Evolutionary conservation across 2,888 invertebrate species (phyloP), one percentile per base, ranked within the genome.

Genomic region (Psylliodes chrysocephalus): DNA sequence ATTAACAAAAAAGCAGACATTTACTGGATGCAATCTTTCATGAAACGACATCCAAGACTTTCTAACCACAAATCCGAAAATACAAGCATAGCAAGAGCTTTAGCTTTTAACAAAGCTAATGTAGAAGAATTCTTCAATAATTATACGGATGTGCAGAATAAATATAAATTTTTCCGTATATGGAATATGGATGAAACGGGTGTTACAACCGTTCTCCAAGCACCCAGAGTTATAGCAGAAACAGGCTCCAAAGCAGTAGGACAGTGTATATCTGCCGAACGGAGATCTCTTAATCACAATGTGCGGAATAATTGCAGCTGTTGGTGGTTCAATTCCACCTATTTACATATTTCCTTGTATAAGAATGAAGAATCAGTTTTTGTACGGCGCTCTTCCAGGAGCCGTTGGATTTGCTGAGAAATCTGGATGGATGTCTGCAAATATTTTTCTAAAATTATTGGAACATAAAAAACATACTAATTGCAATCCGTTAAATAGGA

Each of bases 211-310:
- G 67, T 71, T 22, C 30, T 70, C n/a, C 62, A 70, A 53, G n/a
- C 70, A 19, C 66, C 66, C 22, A 72, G 56, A 71, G 60, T 74
- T 22, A 67, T 72, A 28, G 60, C 65, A 17, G 33, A 33, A 33
- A 33, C 8, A 33, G 33, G 33, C 2, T n/a, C 33, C 5, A 33
- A n/a, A n/a, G 33, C 66, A 63, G 68, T 77, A 10, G 73, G 71
- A 6, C 67, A 72, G 63, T 52, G 61, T 46, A n/a, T 70, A 35
- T 73, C 73, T 49, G 66, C 69, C 6, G 74, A 76, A 68, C 56
- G 75, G 49, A 73, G 74, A 25, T 35, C 60, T 17, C 63, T 73
- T 10, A 70, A n/a, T 75, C 10, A 76, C 46, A 69, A n/a, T n/a
- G n/a, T n/a, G n/a, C n/a, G n/a, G n/a, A n/a, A n/a, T n/a, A n/a